A percentile compares a stretch with the other conserved stretches of the same genome.
These are phyloP conservation scores for Prorops nasuta DNA, from an alignment of 1,140 invertebrate species.

Conservation along the genomic window DNA sequence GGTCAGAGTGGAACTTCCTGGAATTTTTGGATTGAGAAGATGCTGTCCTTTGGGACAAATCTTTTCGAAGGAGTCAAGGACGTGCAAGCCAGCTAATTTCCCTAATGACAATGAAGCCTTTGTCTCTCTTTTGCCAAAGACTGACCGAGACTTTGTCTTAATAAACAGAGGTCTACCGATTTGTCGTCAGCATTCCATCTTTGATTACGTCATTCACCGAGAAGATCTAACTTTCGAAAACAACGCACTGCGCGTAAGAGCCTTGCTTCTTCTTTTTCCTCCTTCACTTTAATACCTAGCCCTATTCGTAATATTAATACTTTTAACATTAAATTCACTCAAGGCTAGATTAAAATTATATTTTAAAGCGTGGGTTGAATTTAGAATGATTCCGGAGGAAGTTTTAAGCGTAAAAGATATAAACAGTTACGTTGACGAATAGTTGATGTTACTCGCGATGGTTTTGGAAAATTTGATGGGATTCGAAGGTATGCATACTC, in stretches of 20 bases:
- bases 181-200: slow-evolving; percentile 20
- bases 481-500: too few relatives aligned
- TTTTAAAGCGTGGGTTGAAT: too few relatives aligned
- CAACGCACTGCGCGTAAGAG: slow-evolving; percentile 20
- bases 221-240: slow-evolving; percentile 6
- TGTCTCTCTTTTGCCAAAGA: background rate
- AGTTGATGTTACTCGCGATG: too few relatives aligned
- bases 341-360: too few relatives aligned
- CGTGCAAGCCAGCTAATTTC: slow-evolving; percentile 12
- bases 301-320: too few relatives aligned
- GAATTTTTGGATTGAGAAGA: slow-evolving; percentile 14
- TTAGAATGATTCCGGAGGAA: too few relatives aligned
- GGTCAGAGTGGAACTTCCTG: background rate
- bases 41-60: slow-evolving; percentile 17
- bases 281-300: too few relatives aligned
- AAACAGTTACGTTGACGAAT: too few relatives aligned
- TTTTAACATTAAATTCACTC: too few relatives aligned
- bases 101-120: background rate
- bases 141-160: slow-evolving; percentile 3
- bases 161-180: slow-evolving; percentile 4
- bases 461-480: too few relatives aligned
- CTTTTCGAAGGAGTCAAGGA: slow-evolving; percentile 14
- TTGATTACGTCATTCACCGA: slow-evolving; percentile 19
- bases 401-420: too few relatives aligned
- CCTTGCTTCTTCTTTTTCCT: too few relatives aligned